Evolutionary conservation across 2,113 vertebrate genomes (phyloP).

Genomic region (Alosa alosa): DNA sequence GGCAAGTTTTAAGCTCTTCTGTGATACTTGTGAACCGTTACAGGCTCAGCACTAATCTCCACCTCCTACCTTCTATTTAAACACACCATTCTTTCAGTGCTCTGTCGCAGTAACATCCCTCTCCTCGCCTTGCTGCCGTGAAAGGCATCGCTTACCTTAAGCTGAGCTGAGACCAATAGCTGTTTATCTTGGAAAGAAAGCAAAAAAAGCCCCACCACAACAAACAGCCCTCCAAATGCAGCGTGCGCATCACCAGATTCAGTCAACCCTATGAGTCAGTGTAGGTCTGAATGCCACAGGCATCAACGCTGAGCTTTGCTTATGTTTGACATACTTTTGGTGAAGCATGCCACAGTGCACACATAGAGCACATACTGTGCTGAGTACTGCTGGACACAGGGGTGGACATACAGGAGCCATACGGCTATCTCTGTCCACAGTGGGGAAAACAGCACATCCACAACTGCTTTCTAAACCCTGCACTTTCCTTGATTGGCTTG

Average conservation of each 20-base stretch:
- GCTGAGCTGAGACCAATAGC: constrained; percentile 17
- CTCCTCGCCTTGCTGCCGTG: neutral
- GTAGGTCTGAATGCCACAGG: neutral
- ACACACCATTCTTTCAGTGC: constrained; percentile 33
- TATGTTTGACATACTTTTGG: constrained; percentile 6
- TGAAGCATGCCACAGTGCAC: neutral
- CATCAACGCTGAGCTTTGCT: neutral
- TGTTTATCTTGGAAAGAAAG: constrained; percentile 18
- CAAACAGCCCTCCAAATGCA: neutral
- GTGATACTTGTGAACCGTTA: constrained; percentile 41
- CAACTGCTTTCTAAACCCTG: neutral
- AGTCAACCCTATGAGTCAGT: neutral
- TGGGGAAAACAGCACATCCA: neutral
- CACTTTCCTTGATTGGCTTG: neutral
- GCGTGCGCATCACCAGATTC: neutral
- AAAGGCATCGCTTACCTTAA: constrained; percentile 18
- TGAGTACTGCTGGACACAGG: neutral
- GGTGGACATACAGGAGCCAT: neutral
- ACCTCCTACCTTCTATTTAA: constrained; percentile 52
- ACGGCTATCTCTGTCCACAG: neutral
- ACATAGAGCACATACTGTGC: neutral
- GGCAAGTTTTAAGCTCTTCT: constrained; percentile 46
- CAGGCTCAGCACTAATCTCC: constrained; percentile 49
- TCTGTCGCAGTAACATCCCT: constrained; percentile 10
- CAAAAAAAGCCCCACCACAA: neutral